These are phyloP conservation scores for Xylophagus ater DNA, from an alignment of 2,888 invertebrate species.

Conservation along the genomic window DNA sequence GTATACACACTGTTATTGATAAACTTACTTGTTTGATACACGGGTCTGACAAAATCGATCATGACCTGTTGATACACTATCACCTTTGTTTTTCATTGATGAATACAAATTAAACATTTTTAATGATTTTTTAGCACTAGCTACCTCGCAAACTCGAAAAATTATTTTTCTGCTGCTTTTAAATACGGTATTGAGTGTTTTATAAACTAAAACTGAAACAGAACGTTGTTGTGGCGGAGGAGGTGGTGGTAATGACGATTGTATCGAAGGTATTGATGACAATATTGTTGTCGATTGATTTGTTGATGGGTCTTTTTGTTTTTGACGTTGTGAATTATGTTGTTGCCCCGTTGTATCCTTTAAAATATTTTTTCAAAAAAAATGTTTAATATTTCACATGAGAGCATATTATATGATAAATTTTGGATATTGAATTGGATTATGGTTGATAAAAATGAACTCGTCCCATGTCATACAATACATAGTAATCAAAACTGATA, in stretches of 20 bases:
- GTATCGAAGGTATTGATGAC: neutral
- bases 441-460: too few relatives aligned
- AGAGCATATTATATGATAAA: too few relatives aligned
- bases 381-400: too few relatives aligned
- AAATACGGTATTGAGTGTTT: constrained; percentile 39
- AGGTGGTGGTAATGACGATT: constrained; percentile 23
- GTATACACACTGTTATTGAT: constrained; percentile 9
- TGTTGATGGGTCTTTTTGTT: constrained; percentile 23
- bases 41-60: constrained; percentile 68
- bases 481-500: too few relatives aligned
- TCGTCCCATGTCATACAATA: too few relatives aligned
- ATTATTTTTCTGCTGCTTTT: constrained; percentile 40
- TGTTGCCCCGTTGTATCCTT: constrained; percentile 16
- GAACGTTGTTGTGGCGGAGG: constrained; percentile 20
- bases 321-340: constrained; percentile 17
- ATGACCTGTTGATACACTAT: constrained; percentile 57
- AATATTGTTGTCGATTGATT: constrained; percentile 1
- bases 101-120: constrained; percentile 71
- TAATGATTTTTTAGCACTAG: constrained; percentile 38
- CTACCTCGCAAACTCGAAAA: constrained; percentile 39
- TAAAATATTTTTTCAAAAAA: constrained; percentile 9
- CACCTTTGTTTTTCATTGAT: constrained; percentile 49
- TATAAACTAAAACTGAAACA: constrained; percentile 38
- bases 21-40: constrained; percentile 38
- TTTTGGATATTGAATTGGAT: too few relatives aligned